A percentile compares a stretch with the other conserved stretches of the same genome.
These are phyloP conservation scores for Calephelis virginiensis DNA, from an alignment of 1,140 invertebrate genomes.

Conservation along the genomic window DNA sequence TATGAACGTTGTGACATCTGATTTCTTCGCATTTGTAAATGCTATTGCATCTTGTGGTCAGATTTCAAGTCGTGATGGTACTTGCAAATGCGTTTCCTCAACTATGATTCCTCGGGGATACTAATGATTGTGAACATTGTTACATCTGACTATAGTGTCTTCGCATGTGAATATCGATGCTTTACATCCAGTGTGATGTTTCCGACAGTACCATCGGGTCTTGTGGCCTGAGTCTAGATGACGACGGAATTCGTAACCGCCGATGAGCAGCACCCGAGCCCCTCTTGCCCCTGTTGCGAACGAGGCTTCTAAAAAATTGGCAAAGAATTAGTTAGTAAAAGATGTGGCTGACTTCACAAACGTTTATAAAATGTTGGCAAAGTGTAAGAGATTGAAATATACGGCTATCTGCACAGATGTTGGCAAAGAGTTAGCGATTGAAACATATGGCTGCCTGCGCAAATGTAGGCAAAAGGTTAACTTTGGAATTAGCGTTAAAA, in stretches of 20 bases:
- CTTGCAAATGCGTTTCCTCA: neutral
- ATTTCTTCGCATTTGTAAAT: no score
- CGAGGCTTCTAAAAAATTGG: neutral
- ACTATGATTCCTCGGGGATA: no score
- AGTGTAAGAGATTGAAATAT: no score
- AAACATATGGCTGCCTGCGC: no score
- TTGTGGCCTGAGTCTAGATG: conserved; percentile 6
- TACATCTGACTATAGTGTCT: conserved; percentile 26
- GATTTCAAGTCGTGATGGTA: conserved; percentile 11
- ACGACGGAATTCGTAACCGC: conserved; percentile 18
- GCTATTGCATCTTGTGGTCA: neutral
- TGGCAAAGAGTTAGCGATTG: no score
- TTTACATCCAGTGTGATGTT: conserved; percentile 23
- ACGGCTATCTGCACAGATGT: no score
- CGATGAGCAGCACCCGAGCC: conserved; percentile 1
- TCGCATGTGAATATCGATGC: conserved; percentile 23
- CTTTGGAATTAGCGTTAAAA: no score
- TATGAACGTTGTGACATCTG: no score
- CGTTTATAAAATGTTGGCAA: no score
- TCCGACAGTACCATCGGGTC: conserved; percentile 26
- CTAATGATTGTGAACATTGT: conserved; percentile 29
- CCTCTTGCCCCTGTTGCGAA: conserved; percentile 16
- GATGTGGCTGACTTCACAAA: no score
- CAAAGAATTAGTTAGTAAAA: no score
- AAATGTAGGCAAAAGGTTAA: no score